A percentile compares a stretch with the other conserved stretches of the same genome.
Conservation (phyloP, 2,113 vertebrate species). For the Dasypus novemcinctus region DNA sequence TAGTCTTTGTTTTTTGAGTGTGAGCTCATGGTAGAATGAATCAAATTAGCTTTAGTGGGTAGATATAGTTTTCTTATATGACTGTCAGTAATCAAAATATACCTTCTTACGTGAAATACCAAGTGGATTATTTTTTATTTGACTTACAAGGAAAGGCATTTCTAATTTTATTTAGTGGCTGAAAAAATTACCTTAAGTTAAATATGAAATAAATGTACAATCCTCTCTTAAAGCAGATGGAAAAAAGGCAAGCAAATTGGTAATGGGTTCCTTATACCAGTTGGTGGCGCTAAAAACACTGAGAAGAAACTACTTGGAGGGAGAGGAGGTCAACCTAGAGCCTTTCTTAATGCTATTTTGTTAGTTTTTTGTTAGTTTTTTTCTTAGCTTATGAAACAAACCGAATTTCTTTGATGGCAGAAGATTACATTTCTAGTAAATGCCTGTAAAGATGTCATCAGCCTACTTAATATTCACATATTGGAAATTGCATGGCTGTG, state of each 20-base stretch:
- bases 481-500: not conserved
- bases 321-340: not conserved
- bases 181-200: constrained; percentile 57
- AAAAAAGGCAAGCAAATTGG: not conserved
- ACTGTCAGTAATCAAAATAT: constrained; percentile 32
- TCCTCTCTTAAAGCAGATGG: constrained; percentile 46
- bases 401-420: not conserved
- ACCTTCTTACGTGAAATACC: constrained; percentile 34
- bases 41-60: constrained; percentile 48
- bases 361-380: constrained; percentile 46
- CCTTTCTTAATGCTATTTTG: constrained; percentile 23
- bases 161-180: constrained; percentile 63
- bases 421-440: not conserved
- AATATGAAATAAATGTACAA: constrained; percentile 48
- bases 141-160: constrained; percentile 47
- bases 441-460: not conserved
- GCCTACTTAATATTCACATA: not conserved
- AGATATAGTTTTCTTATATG: constrained; percentile 51
- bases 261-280: constrained; percentile 56
- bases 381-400: not conserved
- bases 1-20: constrained; percentile 23
- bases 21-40: constrained; percentile 38
- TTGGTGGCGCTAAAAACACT: constrained; percentile 72
- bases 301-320: constrained; percentile 34
- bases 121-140: constrained; percentile 56